A percentile compares a stretch with the other conserved stretches of the same genome.
Conservation (phyloP, 2,113 vertebrate species). For the Peromyscus leucopus region DNA sequence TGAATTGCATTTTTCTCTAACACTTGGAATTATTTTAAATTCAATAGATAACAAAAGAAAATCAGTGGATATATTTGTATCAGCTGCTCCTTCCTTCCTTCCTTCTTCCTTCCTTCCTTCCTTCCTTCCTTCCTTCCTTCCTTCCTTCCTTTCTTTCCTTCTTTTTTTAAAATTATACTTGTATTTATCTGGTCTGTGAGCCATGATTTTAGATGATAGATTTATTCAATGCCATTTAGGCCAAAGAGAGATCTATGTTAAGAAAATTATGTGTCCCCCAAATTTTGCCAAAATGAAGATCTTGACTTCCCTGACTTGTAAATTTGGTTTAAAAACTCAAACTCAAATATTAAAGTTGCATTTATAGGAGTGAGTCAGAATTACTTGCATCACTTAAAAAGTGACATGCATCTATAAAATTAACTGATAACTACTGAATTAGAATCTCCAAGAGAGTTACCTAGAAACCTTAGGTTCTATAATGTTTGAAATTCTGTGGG, state of each 20-base stretch:
- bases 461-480: not conserved
- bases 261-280: conserved; percentile 54
- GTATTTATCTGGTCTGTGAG: conserved; percentile 59
- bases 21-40: conserved; percentile 10
- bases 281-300: conserved; percentile 53
- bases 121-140: not conserved
- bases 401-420: not conserved
- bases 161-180: not conserved
- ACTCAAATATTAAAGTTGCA: conserved; percentile 36
- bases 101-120: not conserved
- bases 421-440: not conserved
- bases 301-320: not conserved
- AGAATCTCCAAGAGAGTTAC: not conserved
- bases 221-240: conserved; percentile 73
- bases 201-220: conserved; percentile 26
- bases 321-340: conserved; percentile 44
- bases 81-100: not conserved
- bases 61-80: not conserved
- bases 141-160: not conserved
- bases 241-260: conserved; percentile 63
- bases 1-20: conserved; percentile 38
- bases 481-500: not conserved
- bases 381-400: not conserved
- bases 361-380: not conserved
- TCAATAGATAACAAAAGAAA: not conserved